A percentile compares a stretch with the other conserved stretches of the same genome.
Conservation (phyloP, 2,797 vertebrate genomes). For the Mus caroli region DNA sequence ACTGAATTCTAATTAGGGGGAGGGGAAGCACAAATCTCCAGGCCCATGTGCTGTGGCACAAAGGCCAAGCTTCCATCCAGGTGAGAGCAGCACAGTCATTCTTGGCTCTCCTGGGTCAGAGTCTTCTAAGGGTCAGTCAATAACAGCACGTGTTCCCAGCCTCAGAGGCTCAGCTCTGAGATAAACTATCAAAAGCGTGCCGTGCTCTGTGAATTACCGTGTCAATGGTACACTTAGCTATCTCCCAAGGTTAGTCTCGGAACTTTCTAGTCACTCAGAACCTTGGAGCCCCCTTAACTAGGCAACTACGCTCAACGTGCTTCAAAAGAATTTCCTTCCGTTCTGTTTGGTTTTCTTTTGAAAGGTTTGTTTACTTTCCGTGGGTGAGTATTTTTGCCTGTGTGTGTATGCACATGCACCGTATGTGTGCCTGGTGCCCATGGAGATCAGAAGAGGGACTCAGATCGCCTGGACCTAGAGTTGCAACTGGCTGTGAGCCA, state of each 20-base stretch:
- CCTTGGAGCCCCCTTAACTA: not conserved
- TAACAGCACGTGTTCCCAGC: slow-evolving; percentile 5
- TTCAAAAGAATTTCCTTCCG: not conserved
- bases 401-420: too few relatives aligned
- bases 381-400: not conserved
- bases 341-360: not conserved
- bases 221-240: not conserved
- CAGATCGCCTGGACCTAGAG: not conserved
- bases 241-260: slow-evolving; percentile 21
- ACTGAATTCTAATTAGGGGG: not conserved
- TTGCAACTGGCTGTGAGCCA: too few relatives aligned
- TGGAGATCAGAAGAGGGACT: not conserved
- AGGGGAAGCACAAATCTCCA: not conserved
- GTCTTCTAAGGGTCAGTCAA: not conserved
- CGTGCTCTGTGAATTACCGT: not conserved
- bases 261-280: not conserved
- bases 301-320: not conserved
- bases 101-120: not conserved
- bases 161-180: slow-evolving; percentile 46
- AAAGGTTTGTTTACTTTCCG: not conserved
- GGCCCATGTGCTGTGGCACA: not conserved
- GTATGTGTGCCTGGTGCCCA: not conserved
- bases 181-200: not conserved
- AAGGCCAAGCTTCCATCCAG: not conserved
- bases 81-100: not conserved